phyloP scores from a whole-genome alignment of 2,797 vertebrate genomes.

The Tenualosa thibaudeaui region DNA sequence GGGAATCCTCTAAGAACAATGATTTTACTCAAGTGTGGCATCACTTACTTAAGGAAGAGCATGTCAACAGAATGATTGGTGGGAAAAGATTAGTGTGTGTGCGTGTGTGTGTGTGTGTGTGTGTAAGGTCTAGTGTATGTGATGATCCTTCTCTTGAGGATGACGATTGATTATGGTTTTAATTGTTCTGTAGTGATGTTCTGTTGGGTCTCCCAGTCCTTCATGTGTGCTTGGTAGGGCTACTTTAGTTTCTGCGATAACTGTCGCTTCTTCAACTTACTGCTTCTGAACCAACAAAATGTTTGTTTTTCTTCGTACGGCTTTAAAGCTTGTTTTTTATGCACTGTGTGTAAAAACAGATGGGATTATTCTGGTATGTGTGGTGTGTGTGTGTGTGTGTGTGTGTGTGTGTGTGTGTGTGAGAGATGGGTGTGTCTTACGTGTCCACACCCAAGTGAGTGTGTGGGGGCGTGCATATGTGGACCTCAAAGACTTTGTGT shows the following conservation, averaged over 20 bases:
- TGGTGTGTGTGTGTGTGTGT: conserved; percentile 42
- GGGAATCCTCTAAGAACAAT: conserved; percentile 40
- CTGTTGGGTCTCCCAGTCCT: background rate
- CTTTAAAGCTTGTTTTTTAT: background rate
- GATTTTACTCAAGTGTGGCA: conserved; percentile 27
- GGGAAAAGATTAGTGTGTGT: background rate
- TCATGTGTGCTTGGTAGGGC: background rate
- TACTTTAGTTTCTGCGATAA: background rate
- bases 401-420: background rate
- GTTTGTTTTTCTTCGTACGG: background rate
- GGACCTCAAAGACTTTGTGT: conserved; percentile 26
- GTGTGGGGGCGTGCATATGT: background rate
- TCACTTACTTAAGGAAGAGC: background rate
- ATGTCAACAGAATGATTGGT: conserved; percentile 18
- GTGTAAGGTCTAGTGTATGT: background rate
- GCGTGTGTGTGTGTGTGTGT: background rate
- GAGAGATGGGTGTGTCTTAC: conserved; percentile 35
- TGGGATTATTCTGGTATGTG: background rate
- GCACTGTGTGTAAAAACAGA: background rate
- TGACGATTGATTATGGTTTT: background rate
- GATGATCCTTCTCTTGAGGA: too few species aligned
- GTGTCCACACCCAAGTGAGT: background rate
- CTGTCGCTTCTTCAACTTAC: background rate
- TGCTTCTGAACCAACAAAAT: background rate
- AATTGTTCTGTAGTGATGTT: background rate